Evolutionary conservation across 2,113 vertebrate species (phyloP).

Genomic region (Hypanus sabinus): DNA sequence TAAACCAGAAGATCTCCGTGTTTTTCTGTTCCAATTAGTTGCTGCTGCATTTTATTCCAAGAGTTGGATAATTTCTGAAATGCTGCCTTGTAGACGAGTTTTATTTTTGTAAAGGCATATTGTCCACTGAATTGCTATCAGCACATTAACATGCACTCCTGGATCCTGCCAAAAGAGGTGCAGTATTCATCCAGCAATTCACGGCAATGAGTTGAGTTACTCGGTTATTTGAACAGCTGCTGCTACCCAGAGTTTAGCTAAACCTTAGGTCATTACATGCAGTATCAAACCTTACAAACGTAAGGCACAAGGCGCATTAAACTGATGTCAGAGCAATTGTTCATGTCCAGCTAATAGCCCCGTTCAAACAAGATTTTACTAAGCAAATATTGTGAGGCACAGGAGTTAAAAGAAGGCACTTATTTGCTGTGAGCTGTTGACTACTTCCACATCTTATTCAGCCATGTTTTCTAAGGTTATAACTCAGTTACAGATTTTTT

Average conservation of each 20-base stretch:
- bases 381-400: background rate
- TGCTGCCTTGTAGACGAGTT: background rate
- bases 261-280: background rate
- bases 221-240: background rate
- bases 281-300: background rate
- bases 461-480: background rate
- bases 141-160: background rate
- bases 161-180: background rate
- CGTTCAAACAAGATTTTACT: background rate
- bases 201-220: background rate
- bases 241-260: background rate
- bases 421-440: background rate
- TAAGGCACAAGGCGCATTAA: background rate
- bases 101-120: background rate
- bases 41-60: background rate
- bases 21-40: background rate
- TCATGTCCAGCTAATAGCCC: background rate
- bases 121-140: background rate
- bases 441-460: background rate
- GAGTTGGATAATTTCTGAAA: background rate
- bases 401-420: background rate
- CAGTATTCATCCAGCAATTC: background rate
- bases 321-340: background rate
- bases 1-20: background rate
- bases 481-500: background rate